These are phyloP conservation scores for Xiphorhynchus erythropygius DNA, from an alignment of 2,797 vertebrate species.

Conservation along the genomic window DNA sequence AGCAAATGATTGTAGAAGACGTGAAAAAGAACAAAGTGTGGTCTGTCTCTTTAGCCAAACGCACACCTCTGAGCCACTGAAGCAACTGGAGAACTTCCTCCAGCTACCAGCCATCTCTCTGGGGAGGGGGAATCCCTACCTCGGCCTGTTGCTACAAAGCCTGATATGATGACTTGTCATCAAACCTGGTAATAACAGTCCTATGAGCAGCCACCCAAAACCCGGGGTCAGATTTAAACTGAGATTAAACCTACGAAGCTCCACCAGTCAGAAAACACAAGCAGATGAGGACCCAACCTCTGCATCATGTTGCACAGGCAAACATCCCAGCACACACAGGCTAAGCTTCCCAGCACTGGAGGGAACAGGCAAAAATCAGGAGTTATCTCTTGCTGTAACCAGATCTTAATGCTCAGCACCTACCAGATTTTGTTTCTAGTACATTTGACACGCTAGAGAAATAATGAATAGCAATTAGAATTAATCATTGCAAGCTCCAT, in stretches of 20 bases:
- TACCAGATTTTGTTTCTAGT: slow-evolving; percentile 14
- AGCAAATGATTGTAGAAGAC: not conserved
- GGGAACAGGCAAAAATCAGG: not conserved
- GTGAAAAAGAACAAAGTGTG: not conserved
- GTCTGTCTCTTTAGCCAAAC: not conserved
- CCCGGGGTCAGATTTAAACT: not conserved
- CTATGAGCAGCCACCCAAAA: not conserved
- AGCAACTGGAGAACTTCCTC: not conserved
- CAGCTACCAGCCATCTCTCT: not conserved
- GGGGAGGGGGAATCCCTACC: not conserved
- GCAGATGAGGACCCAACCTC: not conserved
- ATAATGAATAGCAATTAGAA: slow-evolving; percentile 37
- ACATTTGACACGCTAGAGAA: not conserved
- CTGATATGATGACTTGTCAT: not conserved
- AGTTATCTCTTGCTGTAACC: not conserved
- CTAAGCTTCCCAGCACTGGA: not conserved
- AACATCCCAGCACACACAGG: fast-evolving
- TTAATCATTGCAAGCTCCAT: slow-evolving; percentile 2
- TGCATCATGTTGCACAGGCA: not conserved
- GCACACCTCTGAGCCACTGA: not conserved
- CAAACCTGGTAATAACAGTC: not conserved
- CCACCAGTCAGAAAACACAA: not conserved
- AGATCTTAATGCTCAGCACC: not conserved
- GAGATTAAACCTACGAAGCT: not conserved
- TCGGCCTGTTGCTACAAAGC: not conserved